Base-by-base conservation (phyloP, 2,888 invertebrate species). In the Drosophila nr. medialis region DNA sequence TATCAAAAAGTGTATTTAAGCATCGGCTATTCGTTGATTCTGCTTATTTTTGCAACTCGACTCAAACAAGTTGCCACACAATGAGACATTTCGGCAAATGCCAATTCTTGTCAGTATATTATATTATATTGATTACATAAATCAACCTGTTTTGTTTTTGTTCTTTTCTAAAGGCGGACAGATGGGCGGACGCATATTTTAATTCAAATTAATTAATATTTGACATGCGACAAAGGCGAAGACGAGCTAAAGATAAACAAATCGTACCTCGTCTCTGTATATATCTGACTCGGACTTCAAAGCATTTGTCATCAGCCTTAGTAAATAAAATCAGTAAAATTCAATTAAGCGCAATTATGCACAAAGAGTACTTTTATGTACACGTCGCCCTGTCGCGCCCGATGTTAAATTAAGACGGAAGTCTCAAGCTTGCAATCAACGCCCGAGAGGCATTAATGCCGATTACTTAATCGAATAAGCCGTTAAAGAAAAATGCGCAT, bases 261-360 rank as follows among this genome's bases (percentile, higher is more conserved):
- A 40, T 45, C 15, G n/a, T 21, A 61, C 18, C 13, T 10, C 38
- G 38, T 38, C 55, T 38, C n/a, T 55, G 38, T n/a, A 71, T 45
- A 48, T 15, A 69, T 27, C 56, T 2, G 18, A 27, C 24, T 49
- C 38, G 34, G 10, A 49, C 55, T 21, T 48, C 24, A 60, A 40
- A 40, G 54, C 45, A 72, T 21, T 50, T 42, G 36, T 74, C 86
- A 68, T 55, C 54, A 56, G 58, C 59, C 50, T 45, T n/a, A 15
- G 29, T 27, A 32, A 56, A 30, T 3, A 62, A 38, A 18, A 38
- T 45, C 42, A 30, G 60, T 38, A 29, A 64, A 74, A 69, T 83
- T 73, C 73, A 89, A 83, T 85, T 84, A 90, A 71, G 72, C 77
- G 78, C 77, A 90, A 86, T 85, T 85, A 90, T 85, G 85, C 87